Percentiles rank a stretch among this genome's conserved stretches.
These are phyloP conservation scores for Drosophila nannoptera DNA, from an alignment of 1,140 invertebrate genomes.

Conservation along the genomic window DNA sequence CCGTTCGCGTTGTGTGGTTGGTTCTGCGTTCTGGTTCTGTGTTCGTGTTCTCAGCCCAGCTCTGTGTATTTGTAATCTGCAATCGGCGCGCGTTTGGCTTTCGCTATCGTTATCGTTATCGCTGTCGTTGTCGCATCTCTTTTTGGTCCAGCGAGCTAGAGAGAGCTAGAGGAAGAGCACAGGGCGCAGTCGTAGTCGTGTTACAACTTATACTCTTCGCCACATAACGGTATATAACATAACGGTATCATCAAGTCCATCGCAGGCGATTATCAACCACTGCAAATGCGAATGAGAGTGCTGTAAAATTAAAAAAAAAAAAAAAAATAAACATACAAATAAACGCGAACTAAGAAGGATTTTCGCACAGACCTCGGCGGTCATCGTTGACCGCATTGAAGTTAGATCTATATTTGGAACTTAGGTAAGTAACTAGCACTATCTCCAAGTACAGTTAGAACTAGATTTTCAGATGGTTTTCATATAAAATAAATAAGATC, in stretches of 20 bases:
- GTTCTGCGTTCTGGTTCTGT: conserved; percentile 37
- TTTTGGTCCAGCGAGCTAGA: conserved; percentile 6
- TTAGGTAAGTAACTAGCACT: conserved; percentile 22
- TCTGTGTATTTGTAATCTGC: conserved; percentile 10
- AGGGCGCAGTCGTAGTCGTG: conserved; percentile 17
- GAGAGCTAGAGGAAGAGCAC: conserved; percentile 19
- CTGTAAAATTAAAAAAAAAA: not conserved
- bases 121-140: conserved; percentile 16
- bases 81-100: conserved; percentile 23
- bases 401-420: conserved; percentile 13
- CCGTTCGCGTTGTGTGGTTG: conserved; percentile 49
- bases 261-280: not conserved
- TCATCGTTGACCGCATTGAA: conserved; percentile 21
- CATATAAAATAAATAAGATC: too few species aligned
- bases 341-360: conserved; percentile 13
- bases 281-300: conserved; percentile 16
- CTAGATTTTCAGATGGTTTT: too few species aligned
- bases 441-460: not conserved
- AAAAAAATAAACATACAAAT: too few species aligned
- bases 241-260: conserved; percentile 8
- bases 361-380: conserved; percentile 8
- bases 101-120: conserved; percentile 31
- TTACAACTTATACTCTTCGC: not conserved
- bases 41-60: conserved; percentile 16
- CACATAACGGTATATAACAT: conserved; percentile 6